These are phyloP conservation scores for Thomomys bottae DNA, from an alignment of 2,113 vertebrate genomes.

Conservation along the genomic window DNA sequence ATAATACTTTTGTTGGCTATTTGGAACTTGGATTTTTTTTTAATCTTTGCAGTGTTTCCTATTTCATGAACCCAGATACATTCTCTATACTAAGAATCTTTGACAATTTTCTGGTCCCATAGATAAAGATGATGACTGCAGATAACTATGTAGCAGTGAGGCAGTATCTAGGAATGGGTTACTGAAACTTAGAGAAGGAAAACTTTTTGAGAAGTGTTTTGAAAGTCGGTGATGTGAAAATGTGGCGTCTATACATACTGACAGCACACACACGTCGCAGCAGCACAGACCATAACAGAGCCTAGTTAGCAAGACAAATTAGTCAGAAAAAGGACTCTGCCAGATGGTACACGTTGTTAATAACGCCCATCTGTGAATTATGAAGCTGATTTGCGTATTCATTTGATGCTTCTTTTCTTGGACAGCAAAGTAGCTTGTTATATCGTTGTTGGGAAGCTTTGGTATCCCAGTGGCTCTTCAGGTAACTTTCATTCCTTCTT, in stretches of 20 bases:
- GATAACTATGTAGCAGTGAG: background rate
- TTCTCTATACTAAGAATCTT: background rate
- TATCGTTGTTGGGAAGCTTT: conserved; percentile 35
- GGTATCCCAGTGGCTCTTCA: background rate
- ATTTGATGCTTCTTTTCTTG: conserved; percentile 60
- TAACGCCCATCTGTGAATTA: conserved; percentile 75
- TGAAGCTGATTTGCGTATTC: conserved; percentile 50
- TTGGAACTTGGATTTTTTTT: background rate
- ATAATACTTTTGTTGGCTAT: conserved; percentile 2
- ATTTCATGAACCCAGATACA: background rate
- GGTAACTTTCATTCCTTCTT: conserved; percentile 45
- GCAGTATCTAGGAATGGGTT: background rate
- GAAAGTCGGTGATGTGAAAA: conserved; percentile 38
- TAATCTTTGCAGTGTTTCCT: background rate
- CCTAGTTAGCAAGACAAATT: conserved; percentile 79
- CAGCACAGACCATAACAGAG: conserved; percentile 62
- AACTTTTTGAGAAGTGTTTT: conserved; percentile 54
- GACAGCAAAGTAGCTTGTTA: conserved; percentile 36
- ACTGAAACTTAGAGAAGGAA: conserved; percentile 48
- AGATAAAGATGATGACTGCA: background rate
- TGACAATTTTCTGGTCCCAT: background rate
- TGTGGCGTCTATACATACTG: conserved; percentile 47
- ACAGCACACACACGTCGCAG: conserved; percentile 62
- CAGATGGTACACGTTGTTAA: conserved; percentile 75
- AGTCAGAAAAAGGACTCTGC: conserved; percentile 59